These are phyloP conservation scores for Theristus sp. DNA, from an alignment of 2,888 invertebrate genomes.

Conservation along the genomic window DNA sequence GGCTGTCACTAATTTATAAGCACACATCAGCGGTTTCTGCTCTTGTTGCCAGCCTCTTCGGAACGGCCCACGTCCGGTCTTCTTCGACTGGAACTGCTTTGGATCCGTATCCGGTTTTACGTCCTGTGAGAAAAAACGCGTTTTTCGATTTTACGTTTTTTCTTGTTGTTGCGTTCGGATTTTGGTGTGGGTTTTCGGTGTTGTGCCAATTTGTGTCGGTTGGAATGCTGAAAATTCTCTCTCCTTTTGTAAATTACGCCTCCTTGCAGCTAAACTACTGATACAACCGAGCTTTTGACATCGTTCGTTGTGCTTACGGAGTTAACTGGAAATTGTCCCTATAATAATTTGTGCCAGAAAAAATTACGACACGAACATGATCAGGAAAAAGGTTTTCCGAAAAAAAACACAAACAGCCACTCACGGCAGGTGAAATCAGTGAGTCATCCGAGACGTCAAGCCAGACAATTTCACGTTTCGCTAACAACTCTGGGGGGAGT, in stretches of 20 bases:
- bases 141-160: too few relatives aligned
- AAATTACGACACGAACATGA: neutral
- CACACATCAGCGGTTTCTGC: constrained; percentile 72
- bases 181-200: too few relatives aligned
- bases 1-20: constrained; percentile 86
- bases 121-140: constrained; percentile 45
- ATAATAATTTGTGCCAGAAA: neutral
- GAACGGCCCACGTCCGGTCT: constrained; percentile 83
- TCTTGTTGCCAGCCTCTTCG: constrained; percentile 39
- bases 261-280: too few relatives aligned
- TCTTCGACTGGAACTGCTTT: constrained; percentile 62
- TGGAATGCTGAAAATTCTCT: too few relatives aligned
- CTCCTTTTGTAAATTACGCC: too few relatives aligned
- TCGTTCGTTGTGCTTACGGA: too few relatives aligned
- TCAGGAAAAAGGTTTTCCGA: neutral
- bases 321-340: too few relatives aligned
- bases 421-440: constrained; percentile 5
- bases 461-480: constrained; percentile 63
- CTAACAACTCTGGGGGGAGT: constrained; percentile 66
- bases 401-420: neutral
- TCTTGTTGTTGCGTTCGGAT: too few relatives aligned
- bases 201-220: too few relatives aligned
- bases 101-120: constrained; percentile 75
- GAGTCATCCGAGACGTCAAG: constrained; percentile 93
- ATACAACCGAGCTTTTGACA: too few relatives aligned